Evolutionary conservation across 2,888 invertebrate species (phyloP), one percentile per base, ranked within the genome.

Genomic region (Ophion slaviceki): DNA sequence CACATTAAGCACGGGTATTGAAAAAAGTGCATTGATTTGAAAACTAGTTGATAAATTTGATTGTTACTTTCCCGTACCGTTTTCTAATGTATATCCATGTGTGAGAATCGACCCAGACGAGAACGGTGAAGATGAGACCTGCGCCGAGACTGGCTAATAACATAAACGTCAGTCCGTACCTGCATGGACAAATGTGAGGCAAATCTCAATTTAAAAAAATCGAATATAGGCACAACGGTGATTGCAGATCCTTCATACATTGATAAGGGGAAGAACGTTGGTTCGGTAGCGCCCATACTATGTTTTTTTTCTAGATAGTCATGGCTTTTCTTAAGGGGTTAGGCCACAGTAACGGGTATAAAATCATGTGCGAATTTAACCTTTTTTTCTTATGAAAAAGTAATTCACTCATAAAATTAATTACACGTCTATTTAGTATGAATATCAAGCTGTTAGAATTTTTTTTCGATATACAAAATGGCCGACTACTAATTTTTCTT

Each of bases 61-160:
- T n/a, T 14, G 11, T 11, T 24, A 28, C 28, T n/a, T 61, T 47
- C 64, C 8, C 94, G 95, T 95, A 96, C 98, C 97, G 97, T 94
- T 98, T 98, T 92, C 98, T 96, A 89, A 99, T 98, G 93, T 99
- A 98, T 93, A 99, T 98, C 99, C 99, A 99, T 10, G 99, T 98
- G 92, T 99, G 98, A 5, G 98, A 99, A 93, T 99, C 98, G 78
- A 99, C 97, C 95, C 99, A 97, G 75, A 99, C 98, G 90, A 99
- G 96, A 47, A 98, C 96, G 0, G 99, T 98, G 94, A 99, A 97
- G 90, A 99, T 95, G 88, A 99, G 96, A 14, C 99, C 99, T 53
- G 98, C 97, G 61, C 97, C 96, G 61, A 98, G 96, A 85, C 98
- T 97, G 47, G 98, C 98, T 84, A 97, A 95, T 89, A 99, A 95